These are phyloP conservation scores for Arenaria interpres DNA, from an alignment of 2,113 vertebrate genomes.

Conservation along the genomic window DNA sequence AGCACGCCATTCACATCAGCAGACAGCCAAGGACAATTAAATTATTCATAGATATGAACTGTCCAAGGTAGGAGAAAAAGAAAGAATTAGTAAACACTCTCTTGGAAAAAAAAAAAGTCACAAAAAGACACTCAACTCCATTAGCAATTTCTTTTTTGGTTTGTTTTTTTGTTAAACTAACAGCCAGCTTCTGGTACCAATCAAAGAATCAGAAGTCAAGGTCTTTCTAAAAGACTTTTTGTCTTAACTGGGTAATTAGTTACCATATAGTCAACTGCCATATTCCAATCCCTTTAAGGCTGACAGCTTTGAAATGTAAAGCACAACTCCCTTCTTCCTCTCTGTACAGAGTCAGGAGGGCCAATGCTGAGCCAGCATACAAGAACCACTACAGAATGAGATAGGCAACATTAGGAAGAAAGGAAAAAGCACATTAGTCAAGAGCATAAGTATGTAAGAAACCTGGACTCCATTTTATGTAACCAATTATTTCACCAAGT, in stretches of 20 bases:
- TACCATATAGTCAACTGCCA: neutral
- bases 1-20: neutral
- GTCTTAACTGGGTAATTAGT: neutral
- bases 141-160: neutral
- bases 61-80: conserved; percentile 31
- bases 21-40: conserved; percentile 49
- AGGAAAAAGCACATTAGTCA: neutral
- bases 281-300: neutral
- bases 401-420: neutral
- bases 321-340: neutral
- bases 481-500: neutral
- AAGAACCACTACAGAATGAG: neutral
- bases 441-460: neutral
- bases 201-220: neutral
- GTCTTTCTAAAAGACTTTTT: neutral
- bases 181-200: neutral
- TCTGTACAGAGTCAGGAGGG: neutral
- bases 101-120: neutral
- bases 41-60: conserved; percentile 58
- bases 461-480: neutral
- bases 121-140: neutral
- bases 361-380: neutral
- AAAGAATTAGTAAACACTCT: neutral
- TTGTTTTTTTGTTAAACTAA: neutral
- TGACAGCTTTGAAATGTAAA: conserved; percentile 8